Percentiles rank a stretch among this genome's conserved stretches.
Conservation (phyloP, 2,797 vertebrate genomes). For the Sandelia bainsii region DNA sequence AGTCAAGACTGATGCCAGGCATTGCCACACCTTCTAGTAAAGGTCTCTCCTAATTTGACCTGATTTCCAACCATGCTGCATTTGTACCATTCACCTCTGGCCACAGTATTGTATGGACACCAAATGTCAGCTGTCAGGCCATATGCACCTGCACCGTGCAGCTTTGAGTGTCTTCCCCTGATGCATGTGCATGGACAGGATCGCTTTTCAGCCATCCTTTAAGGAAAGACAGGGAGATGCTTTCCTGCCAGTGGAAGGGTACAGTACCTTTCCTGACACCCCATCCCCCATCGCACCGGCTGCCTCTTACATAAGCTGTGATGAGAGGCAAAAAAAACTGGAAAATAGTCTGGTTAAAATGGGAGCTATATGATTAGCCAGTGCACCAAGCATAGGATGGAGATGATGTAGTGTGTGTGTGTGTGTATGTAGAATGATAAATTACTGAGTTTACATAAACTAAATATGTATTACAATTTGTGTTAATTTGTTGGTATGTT, state of each 20-base stretch:
- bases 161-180: slow-evolving; percentile 11
- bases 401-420: slow-evolving; percentile 32
- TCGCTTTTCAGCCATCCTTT: slow-evolving; percentile 55
- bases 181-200: slow-evolving; percentile 48
- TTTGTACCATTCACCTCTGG: slow-evolving; percentile 30
- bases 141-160: slow-evolving; percentile 49
- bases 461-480: no score
- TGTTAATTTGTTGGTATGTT: no score
- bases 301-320: slow-evolving; percentile 47
- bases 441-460: no score
- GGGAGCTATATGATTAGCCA: slow-evolving; percentile 25
- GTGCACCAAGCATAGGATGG: slow-evolving; percentile 13
- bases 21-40: slow-evolving; percentile 43
- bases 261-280: slow-evolving; percentile 42
- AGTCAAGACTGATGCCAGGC: slow-evolving; percentile 35
- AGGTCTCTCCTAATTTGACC: slow-evolving; percentile 57
- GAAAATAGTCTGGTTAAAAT: slow-evolving; percentile 39
- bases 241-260: slow-evolving; percentile 53
- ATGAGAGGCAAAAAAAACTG: slow-evolving; percentile 42
- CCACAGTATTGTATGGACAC: slow-evolving; percentile 22
- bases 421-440: slow-evolving; percentile 5
- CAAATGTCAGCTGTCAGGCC: slow-evolving; percentile 46
- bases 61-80: slow-evolving; percentile 42
- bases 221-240: slow-evolving; percentile 49
- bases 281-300: slow-evolving; percentile 41